phyloP scores from a whole-genome alignment of 2,888 invertebrate species.

The Chorisops tibialis region DNA sequence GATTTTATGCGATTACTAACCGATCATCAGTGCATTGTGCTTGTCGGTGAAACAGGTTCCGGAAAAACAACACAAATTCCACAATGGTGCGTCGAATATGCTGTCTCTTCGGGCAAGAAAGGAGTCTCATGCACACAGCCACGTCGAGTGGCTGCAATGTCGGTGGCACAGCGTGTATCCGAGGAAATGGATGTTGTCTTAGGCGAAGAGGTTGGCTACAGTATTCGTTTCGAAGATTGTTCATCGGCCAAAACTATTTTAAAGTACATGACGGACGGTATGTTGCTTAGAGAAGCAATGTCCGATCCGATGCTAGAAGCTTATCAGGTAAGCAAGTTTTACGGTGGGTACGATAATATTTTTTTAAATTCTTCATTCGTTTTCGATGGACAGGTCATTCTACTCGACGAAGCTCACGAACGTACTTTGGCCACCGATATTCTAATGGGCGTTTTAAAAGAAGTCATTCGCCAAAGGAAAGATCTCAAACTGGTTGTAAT shows the following conservation, averaged over 20 bases:
- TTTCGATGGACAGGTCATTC: slow-evolving; percentile 41
- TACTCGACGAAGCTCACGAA: slow-evolving; percentile 99
- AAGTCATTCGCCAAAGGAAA: slow-evolving; percentile 79
- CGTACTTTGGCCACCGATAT: slow-evolving; percentile 97
- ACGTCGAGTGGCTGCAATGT: slow-evolving; percentile 98
- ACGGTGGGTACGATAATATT: not conserved
- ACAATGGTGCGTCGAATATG: slow-evolving; percentile 87
- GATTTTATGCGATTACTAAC: slow-evolving; percentile 94
- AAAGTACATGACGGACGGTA: slow-evolving; percentile 99
- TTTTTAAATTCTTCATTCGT: not conserved
- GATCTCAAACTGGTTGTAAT: slow-evolving; percentile 98
- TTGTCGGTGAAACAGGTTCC: slow-evolving; percentile 99
- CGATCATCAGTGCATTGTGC: slow-evolving; percentile 89
- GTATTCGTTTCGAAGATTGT: slow-evolving; percentile 99
- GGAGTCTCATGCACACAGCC: slow-evolving; percentile 97
- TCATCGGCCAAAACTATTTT: slow-evolving; percentile 89
- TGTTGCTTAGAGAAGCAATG: slow-evolving; percentile 98
- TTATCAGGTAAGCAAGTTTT: slow-evolving; percentile 76
- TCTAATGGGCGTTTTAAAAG: slow-evolving; percentile 97
- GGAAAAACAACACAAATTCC: slow-evolving; percentile 99
- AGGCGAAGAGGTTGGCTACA: slow-evolving; percentile 89
- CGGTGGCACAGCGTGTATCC: slow-evolving; percentile 96
- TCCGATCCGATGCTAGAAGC: slow-evolving; percentile 96
- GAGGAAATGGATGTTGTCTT: slow-evolving; percentile 99
- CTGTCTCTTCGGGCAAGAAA: slow-evolving; percentile 62